A percentile compares a stretch with the other conserved stretches of the same genome.
These are phyloP conservation scores for Nothocercus nigrocapillus DNA, from an alignment of 2,113 vertebrate species.

Conservation along the genomic window DNA sequence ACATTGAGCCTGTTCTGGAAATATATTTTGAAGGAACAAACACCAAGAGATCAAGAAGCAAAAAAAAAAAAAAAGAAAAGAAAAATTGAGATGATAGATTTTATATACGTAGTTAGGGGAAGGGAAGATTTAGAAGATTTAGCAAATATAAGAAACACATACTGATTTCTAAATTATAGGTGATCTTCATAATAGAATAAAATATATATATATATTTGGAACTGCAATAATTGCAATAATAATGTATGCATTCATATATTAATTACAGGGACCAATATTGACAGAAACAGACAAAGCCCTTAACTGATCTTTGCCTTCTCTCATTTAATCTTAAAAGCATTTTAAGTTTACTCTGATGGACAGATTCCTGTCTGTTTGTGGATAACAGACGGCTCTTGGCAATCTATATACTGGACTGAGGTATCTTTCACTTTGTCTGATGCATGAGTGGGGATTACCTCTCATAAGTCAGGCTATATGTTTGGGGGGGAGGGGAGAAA, in stretches of 20 bases:
- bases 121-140: not conserved
- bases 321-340: not conserved
- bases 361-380: not conserved
- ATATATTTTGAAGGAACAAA: not conserved
- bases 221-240: not conserved
- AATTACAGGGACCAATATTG: not conserved
- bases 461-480: not conserved
- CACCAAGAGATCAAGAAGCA: not conserved
- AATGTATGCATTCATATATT: not conserved
- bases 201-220: not conserved
- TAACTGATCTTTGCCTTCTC: not conserved
- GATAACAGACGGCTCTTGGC: conserved; percentile 31
- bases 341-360: not conserved
- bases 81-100: not conserved
- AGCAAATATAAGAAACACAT: not conserved
- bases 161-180: not conserved
- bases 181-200: not conserved
- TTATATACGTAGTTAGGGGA: not conserved
- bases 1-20: not conserved
- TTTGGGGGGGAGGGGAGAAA: not conserved
- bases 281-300: not conserved
- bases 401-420: not conserved
- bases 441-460: not conserved
- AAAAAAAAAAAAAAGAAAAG: not conserved
- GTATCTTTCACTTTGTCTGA: conserved; percentile 18